phyloP scores from a whole-genome alignment of 2,113 vertebrate genomes.

The Labeo catla region DNA sequence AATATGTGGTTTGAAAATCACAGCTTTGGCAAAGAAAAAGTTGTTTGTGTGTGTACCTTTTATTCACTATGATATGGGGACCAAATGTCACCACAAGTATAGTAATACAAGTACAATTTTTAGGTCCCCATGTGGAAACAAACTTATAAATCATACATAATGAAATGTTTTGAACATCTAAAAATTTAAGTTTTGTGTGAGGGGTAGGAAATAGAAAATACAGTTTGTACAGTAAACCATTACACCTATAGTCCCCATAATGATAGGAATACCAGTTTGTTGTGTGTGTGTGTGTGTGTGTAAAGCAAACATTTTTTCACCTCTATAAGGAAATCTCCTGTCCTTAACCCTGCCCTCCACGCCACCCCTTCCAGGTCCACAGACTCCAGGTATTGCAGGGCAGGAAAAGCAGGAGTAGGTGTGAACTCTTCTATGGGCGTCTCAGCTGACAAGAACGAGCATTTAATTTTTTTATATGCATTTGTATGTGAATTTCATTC shows the following conservation, averaged over 20 bases:
- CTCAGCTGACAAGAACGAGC: slow-evolving; percentile 79
- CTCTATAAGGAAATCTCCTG: slow-evolving; percentile 83
- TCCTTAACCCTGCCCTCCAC: slow-evolving; percentile 91
- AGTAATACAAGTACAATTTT: too few species aligned
- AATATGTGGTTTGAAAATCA: too few species aligned
- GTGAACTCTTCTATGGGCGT: slow-evolving; percentile 98
- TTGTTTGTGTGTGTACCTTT: background rate
- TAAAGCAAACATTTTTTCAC: slow-evolving; percentile 53
- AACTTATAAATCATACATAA: too few species aligned
- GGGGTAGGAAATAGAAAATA: too few species aligned
- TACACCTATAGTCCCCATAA: too few species aligned
- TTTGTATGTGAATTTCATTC: slow-evolving; percentile 16
- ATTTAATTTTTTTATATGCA: slow-evolving; percentile 30
- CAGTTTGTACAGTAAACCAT: too few species aligned
- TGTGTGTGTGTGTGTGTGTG: background rate
- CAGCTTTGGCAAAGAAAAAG: background rate
- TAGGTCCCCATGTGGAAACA: too few species aligned
- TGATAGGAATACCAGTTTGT: too few species aligned
- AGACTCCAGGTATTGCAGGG: slow-evolving; percentile 95
- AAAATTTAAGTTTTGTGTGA: too few species aligned
- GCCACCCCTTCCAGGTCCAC: slow-evolving; percentile 97
- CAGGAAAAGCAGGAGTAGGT: slow-evolving; percentile 94
- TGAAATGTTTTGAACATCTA: too few species aligned
- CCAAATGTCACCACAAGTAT: too few species aligned
- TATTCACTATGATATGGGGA: too few species aligned